phyloP scores from a whole-genome alignment of 2,797 vertebrate genomes.

The Phalloptychus januarius region DNA sequence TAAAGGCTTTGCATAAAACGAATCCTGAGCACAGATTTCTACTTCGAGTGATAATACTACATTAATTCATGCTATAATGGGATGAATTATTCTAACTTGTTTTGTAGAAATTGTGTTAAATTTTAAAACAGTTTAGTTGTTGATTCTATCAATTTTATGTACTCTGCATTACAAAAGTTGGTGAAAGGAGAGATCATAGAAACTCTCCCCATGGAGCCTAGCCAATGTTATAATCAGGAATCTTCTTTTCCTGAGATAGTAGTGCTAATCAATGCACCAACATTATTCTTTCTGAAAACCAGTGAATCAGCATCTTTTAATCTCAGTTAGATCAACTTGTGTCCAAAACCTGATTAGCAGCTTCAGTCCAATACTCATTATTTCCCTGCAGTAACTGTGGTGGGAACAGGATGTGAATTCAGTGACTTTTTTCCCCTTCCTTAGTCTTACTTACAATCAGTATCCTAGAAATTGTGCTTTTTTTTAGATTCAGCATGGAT shows the following conservation, averaged over 20 bases:
- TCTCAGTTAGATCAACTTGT: slow-evolving; percentile 6
- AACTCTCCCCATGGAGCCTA: not conserved
- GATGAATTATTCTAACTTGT: not conserved
- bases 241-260: not conserved
- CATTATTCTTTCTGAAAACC: slow-evolving; percentile 1
- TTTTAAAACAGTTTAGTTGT: not conserved
- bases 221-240: not conserved
- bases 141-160: not conserved
- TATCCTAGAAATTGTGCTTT: slow-evolving; percentile 36
- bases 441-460: slow-evolving; percentile 9
- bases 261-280: not conserved
- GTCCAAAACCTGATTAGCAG: slow-evolving; percentile 10
- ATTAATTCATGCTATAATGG: not conserved
- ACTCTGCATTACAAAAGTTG: not conserved
- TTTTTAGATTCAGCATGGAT: slow-evolving; percentile 23
- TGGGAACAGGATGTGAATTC: slow-evolving; percentile 18
- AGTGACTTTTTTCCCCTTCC: slow-evolving; percentile 16
- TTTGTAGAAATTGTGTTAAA: not conserved
- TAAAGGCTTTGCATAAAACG: not conserved
- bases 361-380: slow-evolving; percentile 26
- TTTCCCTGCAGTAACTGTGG: slow-evolving; percentile 15
- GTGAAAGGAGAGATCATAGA: not conserved
- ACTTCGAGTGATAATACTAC: not conserved
- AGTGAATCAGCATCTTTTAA: slow-evolving; percentile 12
- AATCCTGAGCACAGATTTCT: not conserved